Percentiles rank a stretch among this genome's conserved stretches.
phyloP scores from a whole-genome alignment of 2,797 vertebrate genomes.

The Okamejei kenojei region DNA sequence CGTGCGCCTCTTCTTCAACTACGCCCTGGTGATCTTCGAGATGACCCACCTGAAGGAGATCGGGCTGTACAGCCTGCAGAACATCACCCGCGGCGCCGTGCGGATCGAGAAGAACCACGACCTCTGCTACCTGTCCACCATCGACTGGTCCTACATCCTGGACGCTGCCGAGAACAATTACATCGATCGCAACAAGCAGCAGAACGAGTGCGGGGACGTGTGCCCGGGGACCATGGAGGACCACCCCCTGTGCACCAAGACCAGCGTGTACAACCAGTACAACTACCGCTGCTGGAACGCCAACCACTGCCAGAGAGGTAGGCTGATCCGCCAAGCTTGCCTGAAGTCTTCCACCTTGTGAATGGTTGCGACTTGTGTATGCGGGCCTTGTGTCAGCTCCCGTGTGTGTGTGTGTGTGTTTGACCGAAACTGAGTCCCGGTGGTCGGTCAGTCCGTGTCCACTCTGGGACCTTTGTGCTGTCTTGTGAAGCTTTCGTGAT shows the following conservation, averaged over 20 bases:
- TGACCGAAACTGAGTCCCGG: no score
- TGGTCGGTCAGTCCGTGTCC: not conserved
- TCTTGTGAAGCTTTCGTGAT: not conserved
- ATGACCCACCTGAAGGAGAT: slow-evolving; percentile 66
- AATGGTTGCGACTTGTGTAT: not conserved
- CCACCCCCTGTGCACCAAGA: slow-evolving; percentile 56
- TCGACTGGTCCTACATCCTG: slow-evolving; percentile 66
- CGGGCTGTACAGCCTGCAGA: slow-evolving; percentile 56
- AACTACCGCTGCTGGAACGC: slow-evolving; percentile 68
- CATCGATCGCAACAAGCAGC: slow-evolving; percentile 61
- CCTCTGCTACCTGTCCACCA: slow-evolving; percentile 66
- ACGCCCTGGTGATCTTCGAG: slow-evolving; percentile 63
- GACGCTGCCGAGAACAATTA: slow-evolving; percentile 50
- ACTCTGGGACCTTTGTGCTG: not conserved
- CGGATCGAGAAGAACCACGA: slow-evolving; percentile 68
- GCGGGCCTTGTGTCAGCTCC: not conserved
- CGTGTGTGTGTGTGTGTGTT: no score
- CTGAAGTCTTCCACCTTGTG: not conserved
- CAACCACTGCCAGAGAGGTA: slow-evolving; percentile 67
- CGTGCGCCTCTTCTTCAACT: slow-evolving; percentile 63
- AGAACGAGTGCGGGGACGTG: slow-evolving; percentile 59
- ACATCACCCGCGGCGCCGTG: slow-evolving; percentile 56
- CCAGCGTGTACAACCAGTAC: slow-evolving; percentile 48
- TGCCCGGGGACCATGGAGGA: slow-evolving; percentile 60
- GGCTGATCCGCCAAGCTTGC: not conserved